Evolutionary conservation across 2,797 vertebrate species (phyloP), one percentile per base, ranked within the genome.

Genomic region (Intellagama lesueurii): DNA sequence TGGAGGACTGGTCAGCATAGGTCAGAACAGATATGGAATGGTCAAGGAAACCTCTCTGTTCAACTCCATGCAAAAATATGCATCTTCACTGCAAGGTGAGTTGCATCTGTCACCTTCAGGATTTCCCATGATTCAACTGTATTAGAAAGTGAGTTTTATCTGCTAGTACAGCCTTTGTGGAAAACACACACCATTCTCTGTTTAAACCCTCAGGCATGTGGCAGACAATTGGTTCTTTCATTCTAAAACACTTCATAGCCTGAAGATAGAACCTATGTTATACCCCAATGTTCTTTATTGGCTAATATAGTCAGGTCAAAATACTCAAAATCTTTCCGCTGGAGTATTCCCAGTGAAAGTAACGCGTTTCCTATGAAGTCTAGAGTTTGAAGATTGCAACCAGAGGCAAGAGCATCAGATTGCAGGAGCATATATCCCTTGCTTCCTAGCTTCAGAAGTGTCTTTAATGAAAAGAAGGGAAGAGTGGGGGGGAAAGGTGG

Each of bases 181-280:
- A 82, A 87, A 60, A 90, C 80, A 83, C 82, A 87, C 56, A 81
- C 85, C 80, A 78, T 87, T 82, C 72, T 17, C 6, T 87, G 80
- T 90, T 80, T 83, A 77, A 77, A 69, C 85, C 78, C 85, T 83
- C 85, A 77, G 85, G 85, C 89, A 28, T 66, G 69, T 28, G 70
- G 83, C 72, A 70, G 64, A 87, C 86, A 90, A 87, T 87, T 87
- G 89, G 81, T 87, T 87, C 86, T 87, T 90, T 90, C 86, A 87
- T 79, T 87, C 86, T 90, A 78, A 87, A 90, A 64, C 32, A 30
- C 49, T 90, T 87, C 44, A 52, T 84, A 84, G 85, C 86, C 86
- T 85, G 89, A 87, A 90, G 89, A 85, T 35, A 80, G 68, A 85
- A 85, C 83, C 22, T 85, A 35, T 85, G 88, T 70, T 90, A 82